Base-by-base conservation (phyloP, 2,797 vertebrate genomes). In the Heteromormyrus szaboi region DNA sequence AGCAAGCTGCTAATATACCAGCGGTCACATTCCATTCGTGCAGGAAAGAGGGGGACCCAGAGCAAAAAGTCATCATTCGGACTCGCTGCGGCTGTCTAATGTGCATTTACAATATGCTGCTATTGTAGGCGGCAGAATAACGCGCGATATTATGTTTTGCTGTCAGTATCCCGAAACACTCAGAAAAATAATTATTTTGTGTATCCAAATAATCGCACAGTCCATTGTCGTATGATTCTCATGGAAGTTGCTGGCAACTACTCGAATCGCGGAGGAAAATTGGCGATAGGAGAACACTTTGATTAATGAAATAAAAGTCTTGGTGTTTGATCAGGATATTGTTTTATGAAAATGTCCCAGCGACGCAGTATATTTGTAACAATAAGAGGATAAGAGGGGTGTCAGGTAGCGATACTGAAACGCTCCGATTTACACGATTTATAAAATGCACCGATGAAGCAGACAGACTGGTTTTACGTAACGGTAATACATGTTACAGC, bases 1-100 rank as follows among this genome's bases (percentile, higher is more conserved):
- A 81, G 48, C 37, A 46, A 84, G 6, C 3, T 1, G 41, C 88
- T 93, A 44, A 90, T 92, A 94, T 90, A 50, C 87, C 29, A n/a
- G 56, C 86, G 93, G 92, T 89, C 92, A 51, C 94, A 93, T 85
- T 62, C 95, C 95, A 95, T 68, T 94, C 1, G 86, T 37, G 87
- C 76, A 91, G 88, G 90, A 88, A 2, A 53, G 85, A 87, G 83
- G 94, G 94, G 95, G 92, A 50, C 90, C 17, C 33, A 56, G 90
- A 1, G 2, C 7, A 4, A 46, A 29, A 54, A 25, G 44, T 48
- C 50, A 79, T 76, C 37, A 62, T 68, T 29, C 54, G 29, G 54
- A 68, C 17, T 51, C 11, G 51, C 6, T 44, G 41, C 3, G 46
- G 33, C 54, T 41, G 4, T 48, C 5, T 86, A n/a, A 76, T 11